Base-by-base conservation (phyloP, 2,888 invertebrate genomes). In the Drosophila fulvimacula region DNA sequence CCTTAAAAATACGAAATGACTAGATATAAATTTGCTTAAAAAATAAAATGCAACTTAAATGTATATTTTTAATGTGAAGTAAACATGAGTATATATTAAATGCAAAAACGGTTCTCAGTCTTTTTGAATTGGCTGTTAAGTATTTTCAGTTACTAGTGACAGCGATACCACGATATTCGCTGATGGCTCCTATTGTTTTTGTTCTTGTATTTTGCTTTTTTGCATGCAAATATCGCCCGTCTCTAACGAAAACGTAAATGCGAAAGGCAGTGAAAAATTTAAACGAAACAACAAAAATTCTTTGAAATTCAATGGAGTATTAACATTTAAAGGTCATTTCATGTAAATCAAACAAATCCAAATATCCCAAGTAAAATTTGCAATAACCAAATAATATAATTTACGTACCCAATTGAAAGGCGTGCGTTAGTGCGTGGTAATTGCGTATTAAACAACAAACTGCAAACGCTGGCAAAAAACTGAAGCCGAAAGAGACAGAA, bases 381-480 rank as follows among this genome's bases (percentile, higher is more conserved):
- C 17, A 39, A 48, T 15, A 15, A 41, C 19, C 19, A 13, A 44
- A 34, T 49, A 19, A 13, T 48, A 42, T 30, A 19, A 32, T 24
- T 48, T 42, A 62, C 62, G 52, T 51, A 24, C 32, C 24, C 55
- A 62, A 41, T 44, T 44, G 21, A 34, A 19, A 49, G 24, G n/a
- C 52, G 68, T 61, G 64, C 60, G 38, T 57, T 71, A 53, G 73
- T 78, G 81, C 73, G 73, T 75, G 70, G 77, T 84, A 89, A 86
- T 86, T 86, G 86, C 86, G 86, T 89, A 78, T 86, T 84, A 86
- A 81, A 85, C 82, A 88, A 82, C 82, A 73, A 84, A 80, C 67
- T 71, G 76, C 67, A 70, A 79, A 73, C 76, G 65, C 73, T 71
- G 79, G 76, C 80, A 82, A 71, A 70, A 76, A 60, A 46, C 51